Evolutionary conservation across 2,888 invertebrate genomes (phyloP).

Genomic region (Lasioglossum malachurum): DNA sequence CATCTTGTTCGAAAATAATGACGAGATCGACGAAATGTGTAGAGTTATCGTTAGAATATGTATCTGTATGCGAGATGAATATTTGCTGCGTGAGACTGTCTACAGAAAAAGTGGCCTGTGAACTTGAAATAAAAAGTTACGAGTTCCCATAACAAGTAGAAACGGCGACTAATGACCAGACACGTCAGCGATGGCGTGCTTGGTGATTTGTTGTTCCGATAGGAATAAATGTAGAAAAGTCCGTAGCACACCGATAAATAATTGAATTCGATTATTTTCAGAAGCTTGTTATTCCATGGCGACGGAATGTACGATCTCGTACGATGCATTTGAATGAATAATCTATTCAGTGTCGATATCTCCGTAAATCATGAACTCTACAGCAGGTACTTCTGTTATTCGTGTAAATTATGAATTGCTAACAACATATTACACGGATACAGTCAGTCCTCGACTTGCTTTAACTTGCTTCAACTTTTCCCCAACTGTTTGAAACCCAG

Average conservation of each 20-base stretch:
- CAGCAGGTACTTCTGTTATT: not conserved
- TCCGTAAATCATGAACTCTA: not conserved
- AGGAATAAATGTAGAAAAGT: not conserved
- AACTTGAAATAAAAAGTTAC: not conserved
- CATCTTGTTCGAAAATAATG: not conserved
- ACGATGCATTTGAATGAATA: constrained; percentile 1
- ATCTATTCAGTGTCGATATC: not conserved
- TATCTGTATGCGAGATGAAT: too few species aligned
- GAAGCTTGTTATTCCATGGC: too few species aligned
- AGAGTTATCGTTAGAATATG: not conserved
- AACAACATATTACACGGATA: not conserved
- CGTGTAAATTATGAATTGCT: not conserved
- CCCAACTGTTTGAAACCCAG: too few species aligned
- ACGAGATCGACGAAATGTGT: not conserved
- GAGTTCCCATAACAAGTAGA: not conserved
- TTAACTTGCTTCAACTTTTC: not conserved
- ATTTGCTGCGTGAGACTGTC: not conserved
- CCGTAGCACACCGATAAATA: not conserved
- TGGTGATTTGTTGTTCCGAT: not conserved
- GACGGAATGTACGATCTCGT: not conserved
- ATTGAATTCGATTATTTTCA: not conserved
- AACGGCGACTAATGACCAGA: not conserved
- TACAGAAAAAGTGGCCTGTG: not conserved
- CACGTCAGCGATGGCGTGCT: not conserved
- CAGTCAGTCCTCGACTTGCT: too few species aligned